These are phyloP conservation scores for Excalfactoria chinensis DNA, from an alignment of 2,113 vertebrate species.

Conservation along the genomic window DNA sequence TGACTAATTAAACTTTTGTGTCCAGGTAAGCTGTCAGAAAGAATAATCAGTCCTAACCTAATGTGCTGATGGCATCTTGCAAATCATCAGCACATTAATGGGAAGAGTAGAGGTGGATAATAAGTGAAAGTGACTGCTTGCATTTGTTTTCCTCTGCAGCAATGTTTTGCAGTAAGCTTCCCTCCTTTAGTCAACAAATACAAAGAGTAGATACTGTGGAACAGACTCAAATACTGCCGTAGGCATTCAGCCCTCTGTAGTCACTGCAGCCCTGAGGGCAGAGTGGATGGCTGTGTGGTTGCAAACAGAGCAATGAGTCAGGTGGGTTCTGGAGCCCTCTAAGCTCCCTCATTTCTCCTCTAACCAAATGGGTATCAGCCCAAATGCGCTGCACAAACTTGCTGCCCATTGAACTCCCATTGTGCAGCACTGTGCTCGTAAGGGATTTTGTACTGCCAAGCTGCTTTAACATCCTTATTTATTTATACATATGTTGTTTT, in stretches of 20 bases:
- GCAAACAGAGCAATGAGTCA: accelerated
- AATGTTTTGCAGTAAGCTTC: background rate
- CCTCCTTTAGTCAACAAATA: background rate
- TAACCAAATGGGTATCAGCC: background rate
- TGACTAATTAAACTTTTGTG: background rate
- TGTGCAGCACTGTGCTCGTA: background rate
- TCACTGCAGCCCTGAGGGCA: background rate
- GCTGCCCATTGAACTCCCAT: background rate
- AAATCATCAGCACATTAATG: background rate
- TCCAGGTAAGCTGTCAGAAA: background rate
- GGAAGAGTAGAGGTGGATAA: background rate
- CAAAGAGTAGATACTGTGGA: background rate
- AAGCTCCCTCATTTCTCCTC: background rate
- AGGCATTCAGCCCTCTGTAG: background rate
- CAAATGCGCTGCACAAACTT: slow-evolving; percentile 25
- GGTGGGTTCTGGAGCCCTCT: background rate
- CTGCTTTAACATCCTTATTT: background rate
- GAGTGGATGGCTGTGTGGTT: background rate
- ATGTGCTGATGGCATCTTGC: background rate
- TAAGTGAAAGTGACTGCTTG: background rate
- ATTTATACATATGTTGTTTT: background rate
- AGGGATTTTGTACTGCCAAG: slow-evolving; percentile 36
- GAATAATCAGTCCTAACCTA: background rate
- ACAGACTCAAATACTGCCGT: background rate
- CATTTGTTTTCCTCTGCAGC: background rate